These are phyloP conservation scores for Saxidomus purpurata DNA, from an alignment of 1,140 invertebrate genomes.

Conservation along the genomic window DNA sequence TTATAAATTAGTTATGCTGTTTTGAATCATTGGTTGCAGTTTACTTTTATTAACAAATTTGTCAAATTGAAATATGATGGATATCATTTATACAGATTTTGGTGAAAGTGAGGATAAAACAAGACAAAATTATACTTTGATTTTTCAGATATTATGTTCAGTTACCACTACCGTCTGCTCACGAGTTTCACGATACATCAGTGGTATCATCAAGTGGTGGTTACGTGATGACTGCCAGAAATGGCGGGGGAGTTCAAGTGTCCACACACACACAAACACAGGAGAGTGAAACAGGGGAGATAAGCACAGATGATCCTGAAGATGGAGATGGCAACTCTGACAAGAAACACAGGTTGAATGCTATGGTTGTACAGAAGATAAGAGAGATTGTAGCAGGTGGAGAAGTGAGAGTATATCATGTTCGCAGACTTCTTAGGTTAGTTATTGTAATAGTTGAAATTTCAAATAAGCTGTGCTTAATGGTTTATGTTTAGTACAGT, in stretches of 20 bases:
- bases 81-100: no score
- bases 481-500: no score
- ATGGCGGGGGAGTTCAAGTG: neutral
- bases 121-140: neutral
- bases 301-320: slow-evolving; percentile 2
- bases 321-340: slow-evolving; percentile 24
- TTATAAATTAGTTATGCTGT: no score
- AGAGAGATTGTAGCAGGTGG: slow-evolving; percentile 84
- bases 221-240: neutral
- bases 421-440: slow-evolving; percentile 84
- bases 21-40: no score
- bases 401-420: slow-evolving; percentile 82
- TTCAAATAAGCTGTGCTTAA: no score
- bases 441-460: neutral
- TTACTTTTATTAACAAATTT: no score
- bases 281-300: slow-evolving; percentile 41
- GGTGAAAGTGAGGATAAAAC: no score
- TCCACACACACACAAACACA: slow-evolving; percentile 15
- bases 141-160: slow-evolving; percentile 84
- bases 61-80: no score
- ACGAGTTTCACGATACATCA: slow-evolving; percentile 84
- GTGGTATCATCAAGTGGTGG: neutral
- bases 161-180: slow-evolving; percentile 84
- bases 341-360: slow-evolving; percentile 75
- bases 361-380: slow-evolving; percentile 83